phyloP scores from a whole-genome alignment of 2,797 vertebrate genomes.

The Mus spretus region DNA sequence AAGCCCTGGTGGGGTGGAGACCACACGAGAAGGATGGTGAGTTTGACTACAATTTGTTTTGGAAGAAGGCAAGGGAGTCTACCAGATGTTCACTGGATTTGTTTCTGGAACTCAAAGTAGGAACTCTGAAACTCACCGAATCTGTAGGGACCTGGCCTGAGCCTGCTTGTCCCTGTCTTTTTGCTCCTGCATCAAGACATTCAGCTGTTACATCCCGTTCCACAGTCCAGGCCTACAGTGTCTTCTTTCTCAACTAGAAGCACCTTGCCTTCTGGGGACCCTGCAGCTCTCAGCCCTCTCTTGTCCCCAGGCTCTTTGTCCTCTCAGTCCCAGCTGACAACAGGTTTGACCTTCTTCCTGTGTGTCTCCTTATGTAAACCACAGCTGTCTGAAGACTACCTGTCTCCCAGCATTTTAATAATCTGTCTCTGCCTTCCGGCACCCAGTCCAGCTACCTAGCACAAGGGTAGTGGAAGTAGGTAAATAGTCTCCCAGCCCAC shows the following conservation, averaged over 20 bases:
- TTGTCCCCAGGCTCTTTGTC: background rate
- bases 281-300: background rate
- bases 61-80: background rate
- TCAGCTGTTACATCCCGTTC: background rate
- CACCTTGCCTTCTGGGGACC: background rate
- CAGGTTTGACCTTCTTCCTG: background rate
- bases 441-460: background rate
- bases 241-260: background rate
- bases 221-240: background rate
- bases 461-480: background rate
- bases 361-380: background rate
- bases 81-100: too few species aligned
- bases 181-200: background rate
- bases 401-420: background rate
- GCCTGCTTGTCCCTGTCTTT: background rate
- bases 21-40: background rate
- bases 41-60: background rate
- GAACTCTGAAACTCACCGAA: background rate
- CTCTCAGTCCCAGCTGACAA: background rate
- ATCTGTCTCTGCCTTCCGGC: background rate
- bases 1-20: background rate
- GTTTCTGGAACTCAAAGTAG: slow-evolving; percentile 33
- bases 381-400: background rate
- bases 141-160: background rate
- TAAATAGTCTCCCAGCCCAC: background rate